Evolutionary conservation across 2,888 invertebrate genomes (phyloP).

Genomic region (Dynastes tityus): DNA sequence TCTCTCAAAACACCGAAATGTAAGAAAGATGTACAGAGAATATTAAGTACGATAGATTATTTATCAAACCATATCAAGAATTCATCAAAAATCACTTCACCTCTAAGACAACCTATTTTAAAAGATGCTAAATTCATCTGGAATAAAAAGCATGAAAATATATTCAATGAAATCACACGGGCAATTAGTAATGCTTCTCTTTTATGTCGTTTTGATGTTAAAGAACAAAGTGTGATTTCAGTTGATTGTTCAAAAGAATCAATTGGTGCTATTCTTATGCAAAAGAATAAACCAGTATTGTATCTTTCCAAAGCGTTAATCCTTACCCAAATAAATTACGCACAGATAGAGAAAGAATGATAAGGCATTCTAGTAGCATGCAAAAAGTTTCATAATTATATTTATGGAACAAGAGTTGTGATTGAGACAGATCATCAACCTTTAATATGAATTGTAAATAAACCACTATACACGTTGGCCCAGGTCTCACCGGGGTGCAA

Average conservation of each 20-base stretch:
- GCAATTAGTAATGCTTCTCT: not conserved
- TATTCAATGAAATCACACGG: not conserved
- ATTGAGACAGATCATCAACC: constrained; percentile 56
- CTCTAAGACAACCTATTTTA: not conserved
- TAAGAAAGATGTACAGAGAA: constrained; percentile 51
- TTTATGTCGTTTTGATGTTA: not conserved
- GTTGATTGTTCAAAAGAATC: constrained; percentile 14
- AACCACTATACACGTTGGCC: not conserved
- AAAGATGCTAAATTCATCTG: not conserved
- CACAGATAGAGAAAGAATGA: constrained; percentile 60
- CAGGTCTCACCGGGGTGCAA: no score
- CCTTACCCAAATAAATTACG: constrained; percentile 55
- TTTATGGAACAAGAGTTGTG: constrained; percentile 47
- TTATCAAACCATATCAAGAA: constrained; percentile 49
- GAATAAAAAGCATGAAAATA: not conserved
- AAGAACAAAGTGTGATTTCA: not conserved
- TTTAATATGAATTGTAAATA: constrained; percentile 11
- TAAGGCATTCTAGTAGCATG: constrained; percentile 59
- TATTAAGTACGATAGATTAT: constrained; percentile 55
- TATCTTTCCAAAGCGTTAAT: constrained; percentile 52
- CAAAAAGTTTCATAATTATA: constrained; percentile 55
- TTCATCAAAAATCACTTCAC: not conserved
- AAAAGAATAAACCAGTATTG: constrained; percentile 1
- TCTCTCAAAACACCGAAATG: no score
- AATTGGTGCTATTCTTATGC: constrained; percentile 4